A percentile compares a stretch with the other conserved stretches of the same genome.
Conservation (phyloP, 2,113 vertebrate species). For the Polypterus senegalus region DNA sequence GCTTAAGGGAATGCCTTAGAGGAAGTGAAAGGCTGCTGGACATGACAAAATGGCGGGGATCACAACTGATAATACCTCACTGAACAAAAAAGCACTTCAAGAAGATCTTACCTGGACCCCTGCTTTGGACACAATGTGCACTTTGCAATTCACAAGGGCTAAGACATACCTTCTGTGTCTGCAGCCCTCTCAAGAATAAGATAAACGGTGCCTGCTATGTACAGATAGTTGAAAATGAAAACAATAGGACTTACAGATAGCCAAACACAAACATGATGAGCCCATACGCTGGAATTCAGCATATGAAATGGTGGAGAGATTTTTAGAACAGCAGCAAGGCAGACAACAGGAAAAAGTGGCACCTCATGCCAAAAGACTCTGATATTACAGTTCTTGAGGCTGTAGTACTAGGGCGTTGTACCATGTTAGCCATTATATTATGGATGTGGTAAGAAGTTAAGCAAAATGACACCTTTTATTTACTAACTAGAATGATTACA, state of each 20-base stretch:
- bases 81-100: conserved; percentile 15
- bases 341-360: conserved; percentile 13
- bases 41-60: conserved; percentile 17
- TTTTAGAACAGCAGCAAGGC: conserved; percentile 14
- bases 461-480: too few species aligned
- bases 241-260: conserved; percentile 9
- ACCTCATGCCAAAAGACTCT: conserved; percentile 12
- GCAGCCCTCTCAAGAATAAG: conserved; percentile 9
- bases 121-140: conserved; percentile 16
- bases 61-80: conserved; percentile 19
- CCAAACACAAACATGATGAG: conserved; percentile 18
- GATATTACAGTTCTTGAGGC: conserved; percentile 13
- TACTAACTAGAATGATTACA: too few species aligned
- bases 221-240: conserved; percentile 15
- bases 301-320: conserved; percentile 17
- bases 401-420: background rate
- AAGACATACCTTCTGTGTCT: conserved; percentile 10
- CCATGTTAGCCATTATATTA: too few species aligned
- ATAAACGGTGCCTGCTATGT: conserved; percentile 12
- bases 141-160: conserved; percentile 17
- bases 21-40: conserved; percentile 8
- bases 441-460: too few species aligned
- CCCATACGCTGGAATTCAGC: conserved; percentile 17
- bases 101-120: conserved; percentile 16
- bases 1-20: conserved; percentile 16